Conservation (phyloP, 2,888 invertebrate genomes). For the Adelphocoris suturalis region DNA sequence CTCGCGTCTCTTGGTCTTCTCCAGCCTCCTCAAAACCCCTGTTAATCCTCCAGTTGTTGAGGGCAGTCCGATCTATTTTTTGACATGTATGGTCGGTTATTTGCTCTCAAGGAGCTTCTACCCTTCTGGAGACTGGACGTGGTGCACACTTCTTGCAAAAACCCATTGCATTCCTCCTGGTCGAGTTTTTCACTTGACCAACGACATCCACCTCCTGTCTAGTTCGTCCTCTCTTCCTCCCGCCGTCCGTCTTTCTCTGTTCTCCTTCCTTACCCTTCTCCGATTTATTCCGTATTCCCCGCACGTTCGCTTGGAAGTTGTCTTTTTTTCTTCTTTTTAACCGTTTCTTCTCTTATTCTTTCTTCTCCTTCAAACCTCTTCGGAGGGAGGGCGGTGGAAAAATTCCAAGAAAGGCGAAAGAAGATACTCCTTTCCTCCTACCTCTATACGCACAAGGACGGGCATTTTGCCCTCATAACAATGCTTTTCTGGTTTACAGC, state of each 20-base stretch:
- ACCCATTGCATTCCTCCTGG: constrained; percentile 70
- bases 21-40: neutral
- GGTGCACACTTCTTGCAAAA: constrained; percentile 69
- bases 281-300: constrained; percentile 63
- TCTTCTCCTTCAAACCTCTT: constrained; percentile 46
- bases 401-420: constrained; percentile 52
- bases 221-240: constrained; percentile 47
- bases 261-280: constrained; percentile 21
- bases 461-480: constrained; percentile 35
- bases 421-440: constrained; percentile 28
- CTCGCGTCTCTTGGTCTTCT: neutral
- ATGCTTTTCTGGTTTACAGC: constrained; percentile 37
- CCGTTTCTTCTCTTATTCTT: constrained; percentile 46
- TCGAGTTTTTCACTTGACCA: constrained; percentile 68
- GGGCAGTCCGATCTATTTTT: constrained; percentile 41
- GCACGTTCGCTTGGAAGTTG: constrained; percentile 37
- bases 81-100: constrained; percentile 62
- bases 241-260: constrained; percentile 49
- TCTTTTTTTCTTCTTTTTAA: constrained; percentile 17
- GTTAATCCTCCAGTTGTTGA: neutral
- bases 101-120: constrained; percentile 53
- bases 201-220: constrained; percentile 42
- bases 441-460: constrained; percentile 47
- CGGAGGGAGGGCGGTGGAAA: constrained; percentile 49
- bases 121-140: constrained; percentile 48